These are phyloP conservation scores for Chelonus formosanus DNA, from an alignment of 2,888 invertebrate species.

Conservation along the genomic window DNA sequence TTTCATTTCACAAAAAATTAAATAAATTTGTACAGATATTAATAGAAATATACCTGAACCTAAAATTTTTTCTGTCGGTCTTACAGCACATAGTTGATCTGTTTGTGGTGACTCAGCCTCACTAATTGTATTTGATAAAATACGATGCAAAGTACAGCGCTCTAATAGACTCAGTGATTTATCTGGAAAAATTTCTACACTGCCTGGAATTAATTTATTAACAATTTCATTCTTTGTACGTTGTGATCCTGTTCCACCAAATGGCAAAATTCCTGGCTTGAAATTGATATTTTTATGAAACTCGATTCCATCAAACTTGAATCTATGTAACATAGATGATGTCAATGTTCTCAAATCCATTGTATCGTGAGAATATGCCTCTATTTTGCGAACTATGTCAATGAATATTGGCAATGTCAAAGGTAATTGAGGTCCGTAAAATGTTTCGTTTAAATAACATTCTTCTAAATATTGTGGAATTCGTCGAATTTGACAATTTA, in stretches of 20 bases:
- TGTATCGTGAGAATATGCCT: slow-evolving; percentile 66
- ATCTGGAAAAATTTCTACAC: slow-evolving; percentile 44
- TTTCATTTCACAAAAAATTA: neutral
- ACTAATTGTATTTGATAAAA: slow-evolving; percentile 54
- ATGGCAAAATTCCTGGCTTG: slow-evolving; percentile 49
- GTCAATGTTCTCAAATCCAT: slow-evolving; percentile 69
- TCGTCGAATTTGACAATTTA: slow-evolving; percentile 44
- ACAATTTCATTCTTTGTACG: slow-evolving; percentile 50
- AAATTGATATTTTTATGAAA: slow-evolving; percentile 41
- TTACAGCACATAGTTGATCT: slow-evolving; percentile 44
- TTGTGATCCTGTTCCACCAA: slow-evolving; percentile 49
- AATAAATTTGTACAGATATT: neutral
- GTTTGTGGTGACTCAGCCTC: slow-evolving; percentile 35
- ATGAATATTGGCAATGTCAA: slow-evolving; percentile 70
- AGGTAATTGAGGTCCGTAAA: slow-evolving; percentile 66
- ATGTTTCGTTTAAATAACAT: slow-evolving; percentile 70
- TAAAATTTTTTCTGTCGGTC: slow-evolving; percentile 44
- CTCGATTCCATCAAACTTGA: slow-evolving; percentile 54
- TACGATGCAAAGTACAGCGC: slow-evolving; percentile 54
- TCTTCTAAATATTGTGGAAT: slow-evolving; percentile 70
- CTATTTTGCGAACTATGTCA: slow-evolving; percentile 72
- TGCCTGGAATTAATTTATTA: slow-evolving; percentile 53
- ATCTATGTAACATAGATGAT: slow-evolving; percentile 68
- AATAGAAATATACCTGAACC: slow-evolving; percentile 38
- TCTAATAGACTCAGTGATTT: slow-evolving; percentile 48